Conservation (phyloP, 37 sponge, comb jelly and placozoan species). For the Geodia barretti region DNA sequence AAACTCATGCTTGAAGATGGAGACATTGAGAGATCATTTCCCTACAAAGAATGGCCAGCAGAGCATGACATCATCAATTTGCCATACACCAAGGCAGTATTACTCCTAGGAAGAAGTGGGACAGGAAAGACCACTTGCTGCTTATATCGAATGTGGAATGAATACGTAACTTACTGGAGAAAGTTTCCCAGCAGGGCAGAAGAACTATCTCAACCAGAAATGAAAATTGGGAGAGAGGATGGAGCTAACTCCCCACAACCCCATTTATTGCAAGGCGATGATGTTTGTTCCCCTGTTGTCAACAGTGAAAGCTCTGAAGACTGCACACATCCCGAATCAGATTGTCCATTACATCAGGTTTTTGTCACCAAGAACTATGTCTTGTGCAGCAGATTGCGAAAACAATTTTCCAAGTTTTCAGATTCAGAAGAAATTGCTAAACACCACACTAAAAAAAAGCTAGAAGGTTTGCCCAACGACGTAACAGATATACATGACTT, state of each 20-base stretch:
- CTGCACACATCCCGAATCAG: too few species aligned
- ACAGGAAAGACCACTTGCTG: slow-evolving; percentile 90
- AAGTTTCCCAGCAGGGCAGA: background rate
- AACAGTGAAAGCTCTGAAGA: too few species aligned
- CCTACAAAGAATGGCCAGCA: slow-evolving; percentile 64
- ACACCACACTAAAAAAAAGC: slow-evolving; percentile 34
- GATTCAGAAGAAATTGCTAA: slow-evolving; percentile 13
- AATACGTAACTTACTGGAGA: slow-evolving; percentile 64
- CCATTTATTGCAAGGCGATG: too few species aligned
- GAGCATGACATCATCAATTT: slow-evolving; percentile 79
- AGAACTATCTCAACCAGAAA: background rate
- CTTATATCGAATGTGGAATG: slow-evolving; percentile 75
- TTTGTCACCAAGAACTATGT: slow-evolving; percentile 87
- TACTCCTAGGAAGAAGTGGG: slow-evolving; percentile 84
- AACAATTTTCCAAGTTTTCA: slow-evolving; percentile 66
- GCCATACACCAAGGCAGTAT: slow-evolving; percentile 25
- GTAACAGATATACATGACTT: slow-evolving; percentile 28
- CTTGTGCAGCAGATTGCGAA: slow-evolving; percentile 69
- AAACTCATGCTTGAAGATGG: slow-evolving; percentile 40
- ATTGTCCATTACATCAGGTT: slow-evolving; percentile 84
- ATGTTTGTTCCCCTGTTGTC: background rate
- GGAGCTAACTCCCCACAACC: background rate
- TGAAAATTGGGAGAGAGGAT: background rate
- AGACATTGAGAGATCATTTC: slow-evolving; percentile 47
- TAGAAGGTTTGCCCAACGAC: slow-evolving; percentile 2